Evolutionary conservation across 2,797 vertebrate species (phyloP), one percentile per base, ranked within the genome.

Genomic region (Capromys pilorides): DNA sequence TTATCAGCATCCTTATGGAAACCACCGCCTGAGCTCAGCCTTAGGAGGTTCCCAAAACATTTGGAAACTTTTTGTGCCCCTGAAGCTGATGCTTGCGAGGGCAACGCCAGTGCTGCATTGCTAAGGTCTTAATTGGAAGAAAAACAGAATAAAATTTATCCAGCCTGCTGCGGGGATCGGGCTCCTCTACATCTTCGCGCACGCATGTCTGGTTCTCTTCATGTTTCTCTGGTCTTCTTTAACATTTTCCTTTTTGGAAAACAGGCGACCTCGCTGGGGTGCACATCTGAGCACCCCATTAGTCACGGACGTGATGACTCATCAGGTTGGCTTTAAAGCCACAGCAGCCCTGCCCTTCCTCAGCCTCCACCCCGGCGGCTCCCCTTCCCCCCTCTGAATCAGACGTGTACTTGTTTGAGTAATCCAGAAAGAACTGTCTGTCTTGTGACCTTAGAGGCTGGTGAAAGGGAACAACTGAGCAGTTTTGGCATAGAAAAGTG

Each of bases 381-480:
- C 94, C 96, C 87, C 97, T 97, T 97, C 96, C 95, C 97, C 59
- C 87, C 94, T 97, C 90, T 98, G 98, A 98, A 98, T 98, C 97
- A 98, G 97, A 98, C 66, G 78, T 98, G 96, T 97, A 97, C 98
- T 98, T 98, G 98, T 98, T 98, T 98, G 98, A 98, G 98, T 98
- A 98, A 98, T 98, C 98, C 98, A 98, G 98, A 98, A 98, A 98
- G 98, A 98, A 98, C 98, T 98, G 98, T 98, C 97, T 98, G 98
- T 98, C 98, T 98, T 98, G 95, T 98, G 98, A 98, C 98, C 98
- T 98, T 98, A 98, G 97, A 97, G 88, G 97, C 97, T 98, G 97
- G 98, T 97, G 97, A 98, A 98, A 98, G 97, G 96, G 98, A 98
- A 98, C 97, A 98, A 98, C 97, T 96, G 97, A 97, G 96, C 98